phyloP scores from a whole-genome alignment of 2,888 invertebrate genomes.

The Hirtodrosophila cameraria region DNA sequence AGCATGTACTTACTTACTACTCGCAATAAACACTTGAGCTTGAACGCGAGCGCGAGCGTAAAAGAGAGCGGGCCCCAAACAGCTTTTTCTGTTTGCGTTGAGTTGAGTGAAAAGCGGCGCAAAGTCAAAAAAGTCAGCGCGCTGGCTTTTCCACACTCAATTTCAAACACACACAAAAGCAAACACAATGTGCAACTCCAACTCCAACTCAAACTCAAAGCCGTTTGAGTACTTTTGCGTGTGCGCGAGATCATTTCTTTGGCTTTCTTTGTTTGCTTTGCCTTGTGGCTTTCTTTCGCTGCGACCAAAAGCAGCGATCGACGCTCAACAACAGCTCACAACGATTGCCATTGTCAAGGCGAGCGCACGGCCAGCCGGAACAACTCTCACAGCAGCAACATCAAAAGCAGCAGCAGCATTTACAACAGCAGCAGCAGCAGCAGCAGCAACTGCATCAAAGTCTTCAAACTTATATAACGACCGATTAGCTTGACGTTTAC shows the following conservation, averaged over 20 bases:
- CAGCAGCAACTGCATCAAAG: slow-evolving; percentile 72
- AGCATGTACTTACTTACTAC: slow-evolving; percentile 23
- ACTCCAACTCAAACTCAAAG: slow-evolving; percentile 39
- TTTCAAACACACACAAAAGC: slow-evolving; percentile 18
- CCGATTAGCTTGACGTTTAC: slow-evolving; percentile 82
- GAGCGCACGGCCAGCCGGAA: slow-evolving; percentile 78
- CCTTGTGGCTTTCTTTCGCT: slow-evolving; percentile 71
- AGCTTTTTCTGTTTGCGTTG: slow-evolving; percentile 28
- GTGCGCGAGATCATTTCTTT: slow-evolving; percentile 60
- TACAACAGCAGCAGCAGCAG: slow-evolving; percentile 29
- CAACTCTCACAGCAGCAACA: slow-evolving; percentile 43
- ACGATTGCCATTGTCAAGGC: slow-evolving; percentile 82
- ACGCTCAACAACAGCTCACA: slow-evolving; percentile 68
- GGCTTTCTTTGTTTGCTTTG: slow-evolving; percentile 75
- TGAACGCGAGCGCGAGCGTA: slow-evolving; percentile 8
- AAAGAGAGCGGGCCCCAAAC: slow-evolving; percentile 15
- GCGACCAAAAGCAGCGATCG: slow-evolving; percentile 60
- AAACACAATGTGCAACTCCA: slow-evolving; percentile 32
- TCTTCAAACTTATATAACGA: slow-evolving; percentile 84
- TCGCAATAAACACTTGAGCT: too few species aligned
- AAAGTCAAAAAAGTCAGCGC: slow-evolving; percentile 9
- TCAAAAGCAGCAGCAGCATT: slow-evolving; percentile 29
- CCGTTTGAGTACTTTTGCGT: slow-evolving; percentile 61
- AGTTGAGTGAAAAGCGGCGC: slow-evolving; percentile 39
- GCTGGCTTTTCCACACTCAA: slow-evolving; percentile 27